Evolutionary conservation across 53 echinoderm and acorn worm species (phyloP).

Genomic region (Echinarachnius parma): DNA sequence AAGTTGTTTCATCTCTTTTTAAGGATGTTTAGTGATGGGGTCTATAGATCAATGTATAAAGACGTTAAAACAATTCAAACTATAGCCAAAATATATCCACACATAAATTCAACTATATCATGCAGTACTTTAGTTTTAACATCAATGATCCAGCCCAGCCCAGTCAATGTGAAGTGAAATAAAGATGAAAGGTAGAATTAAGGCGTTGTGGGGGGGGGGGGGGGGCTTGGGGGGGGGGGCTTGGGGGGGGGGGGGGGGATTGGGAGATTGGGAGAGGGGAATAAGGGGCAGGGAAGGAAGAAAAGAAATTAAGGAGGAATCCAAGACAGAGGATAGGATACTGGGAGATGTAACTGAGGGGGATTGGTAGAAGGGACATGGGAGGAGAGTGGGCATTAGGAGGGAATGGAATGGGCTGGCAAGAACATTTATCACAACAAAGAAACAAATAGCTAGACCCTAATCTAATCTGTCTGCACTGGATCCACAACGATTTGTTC

Average conservation of each 20-base stretch:
- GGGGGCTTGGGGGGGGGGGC: neutral
- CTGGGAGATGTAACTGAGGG: neutral
- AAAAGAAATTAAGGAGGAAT: neutral
- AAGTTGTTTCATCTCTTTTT: no score
- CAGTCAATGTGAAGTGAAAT: no score
- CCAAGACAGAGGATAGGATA: neutral
- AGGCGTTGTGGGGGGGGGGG: neutral
- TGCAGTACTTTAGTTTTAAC: no score
- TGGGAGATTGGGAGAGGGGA: neutral
- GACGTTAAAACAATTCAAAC: no score
- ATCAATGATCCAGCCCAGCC: no score
- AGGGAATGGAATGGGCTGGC: conserved; percentile 19
- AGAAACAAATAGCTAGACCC: conserved; percentile 18
- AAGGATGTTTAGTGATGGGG: no score
- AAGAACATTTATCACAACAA: conserved; percentile 9
- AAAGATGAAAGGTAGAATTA: neutral
- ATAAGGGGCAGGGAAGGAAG: neutral
- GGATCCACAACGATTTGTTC: no score
- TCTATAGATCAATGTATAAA: no score
- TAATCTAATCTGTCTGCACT: conserved; percentile 45
- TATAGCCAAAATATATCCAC: no score
- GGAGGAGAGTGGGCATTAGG: conserved; percentile 27
- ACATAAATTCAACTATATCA: no score
- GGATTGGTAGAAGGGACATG: neutral
- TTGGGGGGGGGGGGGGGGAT: neutral